These are phyloP conservation scores for Sogatella furcifera DNA, from an alignment of 1,140 invertebrate species.

Conservation along the genomic window DNA sequence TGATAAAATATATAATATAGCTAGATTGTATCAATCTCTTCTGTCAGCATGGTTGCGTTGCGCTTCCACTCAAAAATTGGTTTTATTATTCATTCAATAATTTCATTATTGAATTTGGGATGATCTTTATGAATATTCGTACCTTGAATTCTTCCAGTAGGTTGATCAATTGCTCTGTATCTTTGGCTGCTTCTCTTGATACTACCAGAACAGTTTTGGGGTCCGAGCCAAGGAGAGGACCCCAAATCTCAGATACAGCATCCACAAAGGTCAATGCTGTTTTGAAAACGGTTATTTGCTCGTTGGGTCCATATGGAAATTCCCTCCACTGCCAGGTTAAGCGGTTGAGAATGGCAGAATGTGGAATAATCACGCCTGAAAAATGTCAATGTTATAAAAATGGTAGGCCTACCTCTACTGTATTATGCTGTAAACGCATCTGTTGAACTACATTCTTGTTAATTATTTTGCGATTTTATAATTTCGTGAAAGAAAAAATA, in stretches of 20 bases:
- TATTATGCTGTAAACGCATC: constrained; percentile 5
- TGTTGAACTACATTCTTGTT: background rate
- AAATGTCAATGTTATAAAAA: background rate
- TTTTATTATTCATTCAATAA: no score
- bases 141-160: constrained; percentile 57
- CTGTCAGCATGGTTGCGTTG: background rate
- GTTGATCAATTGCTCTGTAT: constrained; percentile 58
- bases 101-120: no score
- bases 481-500: no score
- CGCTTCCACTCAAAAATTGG: background rate
- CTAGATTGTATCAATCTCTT: no score
- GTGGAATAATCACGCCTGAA: constrained; percentile 65
- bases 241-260: constrained; percentile 77
- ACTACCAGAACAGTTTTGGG: constrained; percentile 50
- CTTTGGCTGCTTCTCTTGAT: constrained; percentile 53
- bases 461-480: no score
- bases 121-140: no score
- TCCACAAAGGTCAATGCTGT: constrained; percentile 83
- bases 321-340: constrained; percentile 73
- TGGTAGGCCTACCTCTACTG: background rate
- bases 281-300: constrained; percentile 67
- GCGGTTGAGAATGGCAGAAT: constrained; percentile 66
- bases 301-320: constrained; percentile 54
- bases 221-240: constrained; percentile 50
- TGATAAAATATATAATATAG: no score